Base-by-base conservation (phyloP, 2,888 invertebrate species). In the Megalurothrips usitatus region DNA sequence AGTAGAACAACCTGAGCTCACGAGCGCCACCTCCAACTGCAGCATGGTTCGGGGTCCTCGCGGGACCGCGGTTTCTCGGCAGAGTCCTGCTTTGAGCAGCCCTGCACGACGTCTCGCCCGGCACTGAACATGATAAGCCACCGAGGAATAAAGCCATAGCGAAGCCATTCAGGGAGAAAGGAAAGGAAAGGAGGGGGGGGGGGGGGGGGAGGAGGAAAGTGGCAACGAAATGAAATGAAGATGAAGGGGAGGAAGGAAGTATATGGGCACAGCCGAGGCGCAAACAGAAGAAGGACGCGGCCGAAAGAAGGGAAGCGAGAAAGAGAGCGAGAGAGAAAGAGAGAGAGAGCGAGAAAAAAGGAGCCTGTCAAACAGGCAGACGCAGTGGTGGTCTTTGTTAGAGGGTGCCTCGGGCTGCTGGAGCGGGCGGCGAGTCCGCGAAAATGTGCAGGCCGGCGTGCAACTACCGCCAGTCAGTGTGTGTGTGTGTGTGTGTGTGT, bases 121-220 rank as follows among this genome's bases (percentile, higher is more conserved):
- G 34, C 34, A 43, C 34, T 43, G 34, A 43, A 43, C 58, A 58
- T 58, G 58, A 26, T 75, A 75, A 75, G 68, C 68, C 68, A 26
- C 68, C 68, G 23, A 75, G 23, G 68, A 75, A 75, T 75, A 75
- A 75, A 75, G 68, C 58, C 58, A 58, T 58, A 19, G 58, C 58
- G 19, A 19, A 17, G 58, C 23, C 68, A 75, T 75, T 75, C 68
- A 26, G 68, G 26, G 68, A 75, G 68, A 75, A 75, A 75, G 68
- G 68, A 75, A 26, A 12, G 26, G 68, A 23, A 23, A 26, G 68
- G 68, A 23, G 68, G 26, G 26, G 68, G 23, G 68, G 68, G 23
- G 68, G n/a, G 2, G 26, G 19, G 17, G 14, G 58, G 4, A 17
- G 58, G 58, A n/a, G 58, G 58, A 17, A 14, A 17, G 58, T 43